Base-by-base conservation (phyloP, 1,140 invertebrate genomes). In the Drosophila varians region DNA sequence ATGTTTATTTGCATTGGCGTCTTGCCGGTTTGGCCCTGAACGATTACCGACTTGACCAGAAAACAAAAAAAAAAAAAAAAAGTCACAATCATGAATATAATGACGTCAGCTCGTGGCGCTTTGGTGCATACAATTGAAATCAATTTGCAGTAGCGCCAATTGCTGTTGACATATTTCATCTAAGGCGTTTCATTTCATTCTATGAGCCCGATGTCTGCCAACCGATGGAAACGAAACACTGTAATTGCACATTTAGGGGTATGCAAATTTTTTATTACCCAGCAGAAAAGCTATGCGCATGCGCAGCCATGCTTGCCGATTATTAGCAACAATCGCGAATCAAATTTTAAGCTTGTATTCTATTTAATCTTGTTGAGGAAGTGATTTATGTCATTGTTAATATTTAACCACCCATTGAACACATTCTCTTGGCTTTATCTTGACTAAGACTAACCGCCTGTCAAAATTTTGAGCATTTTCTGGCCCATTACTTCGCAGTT, bases 141-240 rank as follows among this genome's bases (percentile, higher is more conserved):
- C 77, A 86, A 86, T 84, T 84, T 84, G 60, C 74, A 60, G 69
- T 71, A 72, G 43, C 54, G 74, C 64, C 64, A 86, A 84, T 84
- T 84, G 79, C 53, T 54, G 73, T 71, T 80, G 82, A 86, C 82
- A 86, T 54, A 86, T 80, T 77, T 87, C 54, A 66, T 72, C 55
- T 71, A 69, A 83, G 75, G 74, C 75, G 62, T 71, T 55, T 46
- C 56, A 61, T 61, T 55, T 52, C 36, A 52, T 52, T 31, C 9
- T 18, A 42, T 57, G 43, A 6, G 12, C 5, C 1, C 8, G 14
- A 18, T 42, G 14, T 19, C 38, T n/a, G n/a, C n/a, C n/a, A n/a
- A n/a, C n/a, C 28, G 38, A 47, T 70, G 43, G 38, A 53, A 54
- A 36, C 16, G 38, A 12, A 2, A 4, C 21, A 21, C n/a, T 57